Conservation (phyloP, 1,140 invertebrate genomes). For the Liolophura sinensis region DNA sequence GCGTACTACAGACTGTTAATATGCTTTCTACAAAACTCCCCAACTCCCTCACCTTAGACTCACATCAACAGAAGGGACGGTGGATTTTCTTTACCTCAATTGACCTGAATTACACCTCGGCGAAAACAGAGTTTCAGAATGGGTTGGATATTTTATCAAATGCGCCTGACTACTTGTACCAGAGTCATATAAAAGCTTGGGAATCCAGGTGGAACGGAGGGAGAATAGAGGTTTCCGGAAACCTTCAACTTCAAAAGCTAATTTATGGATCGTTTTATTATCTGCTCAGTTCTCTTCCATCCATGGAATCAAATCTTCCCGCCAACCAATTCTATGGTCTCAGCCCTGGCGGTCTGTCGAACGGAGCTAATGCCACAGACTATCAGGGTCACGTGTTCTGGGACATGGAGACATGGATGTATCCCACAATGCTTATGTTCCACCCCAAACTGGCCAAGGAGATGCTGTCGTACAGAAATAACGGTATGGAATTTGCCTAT, state of each 20-base stretch:
- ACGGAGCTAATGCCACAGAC: not conserved
- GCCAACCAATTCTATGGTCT: slow-evolving; percentile 4
- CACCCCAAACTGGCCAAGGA: not conserved
- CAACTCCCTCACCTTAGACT: no score
- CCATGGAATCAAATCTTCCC: slow-evolving; percentile 1
- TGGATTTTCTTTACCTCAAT: no score
- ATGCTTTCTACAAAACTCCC: no score
- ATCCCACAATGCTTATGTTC: not conserved
- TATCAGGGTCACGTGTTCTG: slow-evolving; percentile 3
- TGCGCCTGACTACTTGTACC: no score
- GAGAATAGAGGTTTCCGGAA: not conserved
- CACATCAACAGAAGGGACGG: no score
- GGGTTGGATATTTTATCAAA: no score
- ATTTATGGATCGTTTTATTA: not conserved
- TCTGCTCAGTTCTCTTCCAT: not conserved
- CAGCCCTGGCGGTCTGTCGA: not conserved
- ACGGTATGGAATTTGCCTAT: slow-evolving; percentile 1
- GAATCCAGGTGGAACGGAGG: no score
- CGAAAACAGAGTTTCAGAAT: no score
- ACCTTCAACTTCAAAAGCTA: not conserved
- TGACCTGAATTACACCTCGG: no score
- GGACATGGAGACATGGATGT: not conserved
- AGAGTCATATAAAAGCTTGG: no score
- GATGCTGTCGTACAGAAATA: not conserved
- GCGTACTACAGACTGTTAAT: no score